phyloP scores from a whole-genome alignment of 2,888 invertebrate genomes.

The Andrena haemorrhoa region DNA sequence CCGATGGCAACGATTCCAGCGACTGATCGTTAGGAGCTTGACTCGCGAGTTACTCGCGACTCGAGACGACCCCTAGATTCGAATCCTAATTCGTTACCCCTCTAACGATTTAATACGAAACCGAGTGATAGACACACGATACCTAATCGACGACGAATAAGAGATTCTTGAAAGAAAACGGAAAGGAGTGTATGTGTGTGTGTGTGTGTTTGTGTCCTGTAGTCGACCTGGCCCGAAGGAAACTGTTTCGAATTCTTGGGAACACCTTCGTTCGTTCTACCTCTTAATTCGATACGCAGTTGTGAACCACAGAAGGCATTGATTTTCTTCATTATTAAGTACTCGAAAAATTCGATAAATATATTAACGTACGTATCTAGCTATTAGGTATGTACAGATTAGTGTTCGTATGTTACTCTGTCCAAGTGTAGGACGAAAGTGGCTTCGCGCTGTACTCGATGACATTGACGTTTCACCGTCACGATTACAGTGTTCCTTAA shows the following conservation, averaged over 20 bases:
- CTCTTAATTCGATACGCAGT: slow-evolving; percentile 43
- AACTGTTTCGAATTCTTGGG: slow-evolving; percentile 14
- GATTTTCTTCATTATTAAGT: slow-evolving; percentile 65
- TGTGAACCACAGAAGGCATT: slow-evolving; percentile 74
- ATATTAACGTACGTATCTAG: slow-evolving; percentile 43
- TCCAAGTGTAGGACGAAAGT: not conserved
- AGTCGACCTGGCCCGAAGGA: not conserved
- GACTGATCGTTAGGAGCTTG: not conserved
- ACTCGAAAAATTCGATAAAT: slow-evolving; percentile 62
- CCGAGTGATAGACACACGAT: slow-evolving; percentile 34
- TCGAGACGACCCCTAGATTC: slow-evolving; percentile 4
- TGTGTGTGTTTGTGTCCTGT: not conserved
- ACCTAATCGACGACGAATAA: slow-evolving; percentile 43
- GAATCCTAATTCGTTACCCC: slow-evolving; percentile 8
- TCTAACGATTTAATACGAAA: slow-evolving; percentile 34
- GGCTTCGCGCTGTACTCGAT: not conserved
- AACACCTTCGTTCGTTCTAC: slow-evolving; percentile 8
- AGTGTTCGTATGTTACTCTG: slow-evolving; percentile 15
- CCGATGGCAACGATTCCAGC: slow-evolving; percentile 1
- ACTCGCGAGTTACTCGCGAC: slow-evolving; percentile 2
- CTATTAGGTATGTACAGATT: slow-evolving; percentile 41
- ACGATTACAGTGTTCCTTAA: slow-evolving; percentile 13
- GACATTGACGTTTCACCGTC: slow-evolving; percentile 1
- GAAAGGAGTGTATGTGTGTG: not conserved
- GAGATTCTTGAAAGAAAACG: not conserved